Evolutionary conservation across 2,888 invertebrate species (phyloP), one percentile per base, ranked within the genome.

Genomic region (Vesta saturnalis): DNA sequence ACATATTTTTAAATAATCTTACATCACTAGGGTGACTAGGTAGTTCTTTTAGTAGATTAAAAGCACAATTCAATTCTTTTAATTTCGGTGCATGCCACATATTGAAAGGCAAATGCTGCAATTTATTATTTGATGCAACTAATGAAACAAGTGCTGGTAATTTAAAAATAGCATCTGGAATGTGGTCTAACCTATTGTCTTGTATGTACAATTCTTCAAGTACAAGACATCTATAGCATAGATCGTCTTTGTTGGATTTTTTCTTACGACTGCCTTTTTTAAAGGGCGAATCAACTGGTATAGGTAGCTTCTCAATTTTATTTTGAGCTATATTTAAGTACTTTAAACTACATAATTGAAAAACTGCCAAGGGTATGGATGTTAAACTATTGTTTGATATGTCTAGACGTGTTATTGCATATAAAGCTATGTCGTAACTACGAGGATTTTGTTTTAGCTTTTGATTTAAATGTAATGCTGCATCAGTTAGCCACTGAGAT

Each of bases 41-140:
- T 72, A 98, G 84, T 75, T 94, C 93, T 56, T 89, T 89, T 15
- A 98, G 85, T 61, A 94, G 88, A 86, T 99, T 99, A 78, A 96
- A 92, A 0, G 96, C 93, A 0, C 92, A 92, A 83, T 95, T 96
- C 23, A 97, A 84, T 83, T 97, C 97, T 61, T 94, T 89, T 55
- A 98, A 85, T 67, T 92, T 92, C 0, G 95, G 93, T 0, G 96
- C 91, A 12, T 89, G 85, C 97, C 97, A 98, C 86, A 98, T 85
- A 72, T 90, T 90, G 64, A 91, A 89, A 0, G 97, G 97, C 62
- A 98, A 85, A 56, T 88, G 85, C 72, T 94, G 92, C 62, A 98
- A 85, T 83, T 96, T 95, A 84, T 99, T 99, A 84, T 96, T 95
- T 0, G 97, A 95, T n/a, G 96, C 90, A 83, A 98, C 97, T 72